Base-by-base conservation (phyloP, 64 coral and sea anemone species). In the Anthopleura sola region DNA sequence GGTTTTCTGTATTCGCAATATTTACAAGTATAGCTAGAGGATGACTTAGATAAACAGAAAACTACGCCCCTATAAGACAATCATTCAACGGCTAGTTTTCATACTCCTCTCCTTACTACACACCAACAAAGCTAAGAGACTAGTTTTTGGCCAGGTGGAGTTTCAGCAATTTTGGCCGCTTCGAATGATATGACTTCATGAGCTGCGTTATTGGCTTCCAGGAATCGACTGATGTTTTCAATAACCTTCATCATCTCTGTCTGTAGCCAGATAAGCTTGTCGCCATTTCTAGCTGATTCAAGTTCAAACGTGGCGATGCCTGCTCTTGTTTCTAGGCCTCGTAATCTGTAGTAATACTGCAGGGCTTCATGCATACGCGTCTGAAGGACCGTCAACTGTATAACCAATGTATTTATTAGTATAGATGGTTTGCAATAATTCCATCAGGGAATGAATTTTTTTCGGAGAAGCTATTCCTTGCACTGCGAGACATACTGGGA, bases 231-330 rank as follows among this genome's bases (percentile, higher is more conserved):
- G 47, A 99, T 99, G 17, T 92, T 89, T 75, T 94, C 85, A 37
- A 99, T 94, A 17, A 99, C 90, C 34, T 78, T 88, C 86, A 92
- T 87, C 90, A 99, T 92, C 81, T 95, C 97, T 58, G 86, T 89
- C 55, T 99, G 92, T 47, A 99, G 56, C 14, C 68, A 62, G 3
- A 85, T 80, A 12, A 99, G 85, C 57, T 92, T 94, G n/a, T 95
- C 97, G 24, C 93, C 93, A 87, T 99, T 99, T 28, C 56, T 57
- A 29, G 88, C 85, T 18, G 86, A 90, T 37, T 78, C 82, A 1
- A 95, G 82, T 51, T 94, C 90, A 81, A 99, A 94, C 49, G 92
- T 83, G 2, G 92, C 97, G 37, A 99, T 81, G 21, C 92, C 89
- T 1, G 92, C 92, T 60, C 75, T 91, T 75, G 86, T 99, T 44